Percentiles rank a stretch among this genome's conserved stretches.
Evolutionary conservation across 30 jellyfish, hydroid and myxozoan genomes (phyloP).

Genomic region (Hydra vulgaris): DNA sequence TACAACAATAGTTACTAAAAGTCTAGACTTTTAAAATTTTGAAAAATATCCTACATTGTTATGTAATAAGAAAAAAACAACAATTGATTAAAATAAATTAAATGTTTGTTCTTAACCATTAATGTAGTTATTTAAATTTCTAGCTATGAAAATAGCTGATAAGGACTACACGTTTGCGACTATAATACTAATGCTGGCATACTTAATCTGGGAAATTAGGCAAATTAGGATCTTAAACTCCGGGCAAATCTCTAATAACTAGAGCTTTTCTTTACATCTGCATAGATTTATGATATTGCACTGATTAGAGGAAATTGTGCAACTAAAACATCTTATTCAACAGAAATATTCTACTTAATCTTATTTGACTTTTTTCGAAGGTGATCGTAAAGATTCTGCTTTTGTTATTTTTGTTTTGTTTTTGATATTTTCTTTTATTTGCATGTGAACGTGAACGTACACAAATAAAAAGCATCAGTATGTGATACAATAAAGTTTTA

Average conservation of each 20-base stretch:
- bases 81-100: too few species aligned
- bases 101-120: too few species aligned
- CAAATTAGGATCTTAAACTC: too few species aligned
- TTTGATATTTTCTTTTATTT: too few species aligned
- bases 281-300: not conserved
- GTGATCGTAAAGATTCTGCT: not conserved
- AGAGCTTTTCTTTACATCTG: not conserved
- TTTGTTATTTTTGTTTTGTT: not conserved
- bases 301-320: not conserved
- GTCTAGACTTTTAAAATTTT: too few species aligned
- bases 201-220: too few species aligned
- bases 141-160: too few species aligned
- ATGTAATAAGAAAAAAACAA: too few species aligned
- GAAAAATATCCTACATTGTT: too few species aligned
- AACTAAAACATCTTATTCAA: not conserved
- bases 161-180: not conserved
- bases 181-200: not conserved
- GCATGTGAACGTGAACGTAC: not conserved
- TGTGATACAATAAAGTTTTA: not conserved
- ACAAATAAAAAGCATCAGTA: not conserved
- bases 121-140: too few species aligned
- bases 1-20: too few species aligned
- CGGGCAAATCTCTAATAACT: not conserved
- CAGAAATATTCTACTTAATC: not conserved
- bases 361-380: not conserved